Evolutionary conservation across 2,797 vertebrate species (phyloP).

Genomic region (Hylomyscus alleni): DNA sequence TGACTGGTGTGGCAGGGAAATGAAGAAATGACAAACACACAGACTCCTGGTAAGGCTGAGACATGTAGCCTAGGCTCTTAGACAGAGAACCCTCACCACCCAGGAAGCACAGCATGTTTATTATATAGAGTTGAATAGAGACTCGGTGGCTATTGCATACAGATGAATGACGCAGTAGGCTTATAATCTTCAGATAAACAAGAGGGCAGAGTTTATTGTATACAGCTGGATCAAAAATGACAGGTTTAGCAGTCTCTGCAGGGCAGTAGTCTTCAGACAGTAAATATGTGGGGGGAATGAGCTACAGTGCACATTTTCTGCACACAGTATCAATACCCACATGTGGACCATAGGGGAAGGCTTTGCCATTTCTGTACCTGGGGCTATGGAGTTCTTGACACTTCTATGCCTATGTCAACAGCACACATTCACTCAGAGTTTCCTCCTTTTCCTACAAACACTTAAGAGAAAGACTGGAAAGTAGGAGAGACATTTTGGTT

Average conservation of each 20-base stretch:
- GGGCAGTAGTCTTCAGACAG: neutral
- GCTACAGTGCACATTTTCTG: neutral
- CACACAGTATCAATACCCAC: neutral
- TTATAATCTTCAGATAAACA: neutral
- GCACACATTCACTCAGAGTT: neutral
- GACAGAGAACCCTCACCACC: neutral
- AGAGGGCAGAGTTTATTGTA: neutral
- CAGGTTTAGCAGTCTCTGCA: neutral
- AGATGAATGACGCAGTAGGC: too few relatives aligned
- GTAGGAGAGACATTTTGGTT: neutral
- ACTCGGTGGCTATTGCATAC: neutral
- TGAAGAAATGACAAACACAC: neutral
- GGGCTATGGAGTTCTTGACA: neutral
- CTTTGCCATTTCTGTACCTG: neutral
- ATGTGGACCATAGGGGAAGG: neutral
- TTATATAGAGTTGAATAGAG: neutral
- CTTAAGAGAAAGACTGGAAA: neutral
- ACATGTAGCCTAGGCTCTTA: neutral
- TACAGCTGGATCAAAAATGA: neutral
- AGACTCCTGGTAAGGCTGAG: neutral
- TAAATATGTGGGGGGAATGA: neutral
- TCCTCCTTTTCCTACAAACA: neutral
- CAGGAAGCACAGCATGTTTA: neutral
- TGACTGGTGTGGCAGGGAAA: neutral
- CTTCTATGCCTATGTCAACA: neutral